These are phyloP conservation scores for Stigmatopora argus DNA, from an alignment of 2,113 vertebrate genomes.

Conservation along the genomic window DNA sequence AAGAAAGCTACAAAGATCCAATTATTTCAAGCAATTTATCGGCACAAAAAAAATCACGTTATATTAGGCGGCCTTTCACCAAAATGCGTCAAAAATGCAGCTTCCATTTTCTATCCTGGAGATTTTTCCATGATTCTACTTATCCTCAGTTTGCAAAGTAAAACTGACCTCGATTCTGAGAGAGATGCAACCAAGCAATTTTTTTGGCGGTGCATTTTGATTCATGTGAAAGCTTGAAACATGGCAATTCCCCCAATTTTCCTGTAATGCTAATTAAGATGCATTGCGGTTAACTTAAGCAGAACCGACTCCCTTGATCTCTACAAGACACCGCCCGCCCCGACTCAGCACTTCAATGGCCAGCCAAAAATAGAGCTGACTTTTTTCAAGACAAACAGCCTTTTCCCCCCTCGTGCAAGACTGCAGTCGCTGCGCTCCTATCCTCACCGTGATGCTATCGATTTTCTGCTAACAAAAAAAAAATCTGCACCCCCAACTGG, in stretches of 20 bases:
- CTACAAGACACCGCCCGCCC: constrained; percentile 42
- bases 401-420: constrained; percentile 46
- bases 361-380: constrained; percentile 59
- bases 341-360: constrained; percentile 62
- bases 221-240: not conserved
- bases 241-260: not conserved
- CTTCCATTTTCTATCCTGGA: not conserved
- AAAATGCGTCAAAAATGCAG: too few relatives aligned
- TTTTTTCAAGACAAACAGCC: constrained; percentile 56
- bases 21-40: too few relatives aligned
- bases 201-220: not conserved
- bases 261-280: constrained; percentile 22
- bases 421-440: constrained; percentile 39
- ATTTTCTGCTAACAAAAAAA: constrained; percentile 61
- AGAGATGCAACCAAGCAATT: not conserved
- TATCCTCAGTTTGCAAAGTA: not conserved
- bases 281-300: constrained; percentile 52
- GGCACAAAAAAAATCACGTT: too few relatives aligned
- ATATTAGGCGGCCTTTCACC: too few relatives aligned
- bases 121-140: not conserved
- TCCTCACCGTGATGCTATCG: constrained; percentile 53
- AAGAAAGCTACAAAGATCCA: too few relatives aligned
- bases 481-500: constrained; percentile 42
- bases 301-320: constrained; percentile 44
- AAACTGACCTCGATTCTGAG: not conserved